phyloP scores from a whole-genome alignment of 2,888 invertebrate genomes.

The Aplocera efformata region DNA sequence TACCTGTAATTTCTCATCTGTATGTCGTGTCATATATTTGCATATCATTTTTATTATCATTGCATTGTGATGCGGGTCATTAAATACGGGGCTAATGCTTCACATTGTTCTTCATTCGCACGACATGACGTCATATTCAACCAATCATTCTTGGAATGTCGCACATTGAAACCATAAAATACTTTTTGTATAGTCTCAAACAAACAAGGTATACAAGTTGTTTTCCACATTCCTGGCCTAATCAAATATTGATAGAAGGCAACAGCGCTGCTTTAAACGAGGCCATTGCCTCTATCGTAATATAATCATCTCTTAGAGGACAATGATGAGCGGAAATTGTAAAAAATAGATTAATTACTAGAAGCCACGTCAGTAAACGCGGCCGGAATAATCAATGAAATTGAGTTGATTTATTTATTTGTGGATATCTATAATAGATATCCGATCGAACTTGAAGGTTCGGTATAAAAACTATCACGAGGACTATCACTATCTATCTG shows the following conservation, averaged over 20 bases:
- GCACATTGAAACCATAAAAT: constrained; percentile 34
- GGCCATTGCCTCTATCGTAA: constrained; percentile 47
- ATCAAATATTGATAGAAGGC: constrained; percentile 52
- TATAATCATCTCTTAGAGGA: constrained; percentile 40
- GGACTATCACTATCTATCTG: constrained; percentile 14
- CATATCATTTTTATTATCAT: constrained; percentile 43
- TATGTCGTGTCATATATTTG: constrained; percentile 39
- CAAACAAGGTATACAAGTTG: constrained; percentile 34
- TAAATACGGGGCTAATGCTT: constrained; percentile 45
- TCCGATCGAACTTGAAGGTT: constrained; percentile 29
- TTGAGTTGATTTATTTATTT: too few relatives aligned
- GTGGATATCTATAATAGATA: constrained; percentile 5
- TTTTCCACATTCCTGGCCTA: constrained; percentile 43
- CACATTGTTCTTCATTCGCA: constrained; percentile 51
- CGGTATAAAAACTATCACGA: constrained; percentile 26
- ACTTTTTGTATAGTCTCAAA: constrained; percentile 33
- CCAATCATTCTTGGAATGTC: constrained; percentile 41
- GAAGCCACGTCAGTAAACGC: constrained; percentile 13
- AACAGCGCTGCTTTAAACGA: constrained; percentile 36
- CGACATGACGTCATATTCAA: constrained; percentile 52
- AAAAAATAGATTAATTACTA: constrained; percentile 39
- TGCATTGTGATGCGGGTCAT: constrained; percentile 53
- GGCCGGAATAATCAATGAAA: constrained; percentile 10
- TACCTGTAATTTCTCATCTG: constrained; percentile 35
- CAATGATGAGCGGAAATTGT: constrained; percentile 45